Percentiles rank a stretch among this genome's conserved stretches.
Evolutionary conservation across 2,797 vertebrate genomes (phyloP).

Genomic region (Myotis findleyi): DNA sequence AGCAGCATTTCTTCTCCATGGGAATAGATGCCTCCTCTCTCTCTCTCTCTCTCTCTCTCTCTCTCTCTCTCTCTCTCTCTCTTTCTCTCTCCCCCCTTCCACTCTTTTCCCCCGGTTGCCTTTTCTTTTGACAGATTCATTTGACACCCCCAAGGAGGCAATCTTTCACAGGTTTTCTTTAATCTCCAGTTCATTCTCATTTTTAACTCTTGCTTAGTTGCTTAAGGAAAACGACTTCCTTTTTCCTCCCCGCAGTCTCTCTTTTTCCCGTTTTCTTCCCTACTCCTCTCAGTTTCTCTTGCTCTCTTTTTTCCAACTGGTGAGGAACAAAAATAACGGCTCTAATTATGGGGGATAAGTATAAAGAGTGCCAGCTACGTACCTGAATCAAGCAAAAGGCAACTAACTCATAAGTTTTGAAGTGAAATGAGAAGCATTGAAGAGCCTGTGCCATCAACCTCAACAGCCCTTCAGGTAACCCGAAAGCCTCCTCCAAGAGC

Average conservation of each 20-base stretch:
- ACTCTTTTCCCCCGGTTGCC: not conserved
- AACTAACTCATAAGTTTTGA: not conserved
- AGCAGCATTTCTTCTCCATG: not conserved
- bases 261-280: not conserved
- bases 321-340: conserved; percentile 2
- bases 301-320: not conserved
- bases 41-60: not conserved
- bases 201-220: not conserved
- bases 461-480: conserved; percentile 54
- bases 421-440: conserved; percentile 33
- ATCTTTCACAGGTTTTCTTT: not conserved
- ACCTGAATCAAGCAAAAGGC: not conserved
- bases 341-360: conserved; percentile 62
- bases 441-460: conserved; percentile 50
- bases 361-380: not conserved
- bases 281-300: not conserved
- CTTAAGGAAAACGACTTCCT: not conserved
- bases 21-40: not conserved
- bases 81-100: no score
- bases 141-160: not conserved
- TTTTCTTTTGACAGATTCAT: not conserved
- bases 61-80: no score
- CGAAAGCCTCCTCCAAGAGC: not conserved
- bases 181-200: not conserved
- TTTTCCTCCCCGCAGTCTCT: not conserved